phyloP scores from a whole-genome alignment of 2,113 vertebrate genomes.

The Corythornis vintsioides region DNA sequence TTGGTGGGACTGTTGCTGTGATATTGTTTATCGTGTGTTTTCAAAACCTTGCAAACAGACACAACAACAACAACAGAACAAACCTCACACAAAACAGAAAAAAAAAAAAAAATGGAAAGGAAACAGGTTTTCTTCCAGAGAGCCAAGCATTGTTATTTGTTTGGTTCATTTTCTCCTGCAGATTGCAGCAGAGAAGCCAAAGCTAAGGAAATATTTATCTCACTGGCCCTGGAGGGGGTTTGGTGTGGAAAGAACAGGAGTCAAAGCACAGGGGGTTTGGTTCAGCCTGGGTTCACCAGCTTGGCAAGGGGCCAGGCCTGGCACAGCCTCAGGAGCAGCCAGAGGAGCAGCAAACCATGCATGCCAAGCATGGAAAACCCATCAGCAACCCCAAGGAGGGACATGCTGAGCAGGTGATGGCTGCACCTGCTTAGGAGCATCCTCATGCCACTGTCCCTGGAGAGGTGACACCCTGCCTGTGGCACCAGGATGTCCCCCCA shows the following conservation, averaged over 20 bases:
- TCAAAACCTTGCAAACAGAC: conserved; percentile 19
- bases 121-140: background rate
- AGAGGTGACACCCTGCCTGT: background rate
- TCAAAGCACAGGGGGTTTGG: background rate
- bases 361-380: accelerated
- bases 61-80: background rate
- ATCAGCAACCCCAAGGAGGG: accelerated
- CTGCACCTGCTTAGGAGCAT: background rate
- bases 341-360: accelerated
- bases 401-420: accelerated
- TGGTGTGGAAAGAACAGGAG: background rate
- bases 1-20: conserved; percentile 39
- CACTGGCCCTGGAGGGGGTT: background rate
- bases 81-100: background rate
- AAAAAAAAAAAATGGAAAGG: background rate
- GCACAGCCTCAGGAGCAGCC: accelerated
- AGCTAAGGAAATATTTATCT: background rate
- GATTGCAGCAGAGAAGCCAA: background rate
- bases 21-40: conserved; percentile 25
- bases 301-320: background rate
- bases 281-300: background rate
- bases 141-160: background rate
- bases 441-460: accelerated
- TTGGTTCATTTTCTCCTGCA: background rate
- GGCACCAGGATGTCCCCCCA: background rate